phyloP scores from a whole-genome alignment of 2,797 vertebrate species.

The Tangara arthus region DNA sequence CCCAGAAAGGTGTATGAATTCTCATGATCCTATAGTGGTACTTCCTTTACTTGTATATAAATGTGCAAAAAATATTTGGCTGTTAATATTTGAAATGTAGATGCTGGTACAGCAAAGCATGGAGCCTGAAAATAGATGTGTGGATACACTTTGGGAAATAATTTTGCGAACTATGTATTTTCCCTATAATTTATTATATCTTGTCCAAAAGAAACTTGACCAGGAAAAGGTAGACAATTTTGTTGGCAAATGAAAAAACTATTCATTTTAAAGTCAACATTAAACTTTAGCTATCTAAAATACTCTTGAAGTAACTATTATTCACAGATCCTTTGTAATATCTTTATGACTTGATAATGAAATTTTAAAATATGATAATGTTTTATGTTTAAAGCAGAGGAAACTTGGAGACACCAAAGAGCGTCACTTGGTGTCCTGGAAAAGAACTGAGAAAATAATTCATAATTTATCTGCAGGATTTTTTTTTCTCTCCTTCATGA shows the following conservation, averaged over 20 bases:
- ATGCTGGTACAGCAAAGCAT: neutral
- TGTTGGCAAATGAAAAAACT: neutral
- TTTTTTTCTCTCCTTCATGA: neutral
- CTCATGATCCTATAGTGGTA: neutral
- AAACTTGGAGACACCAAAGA: constrained; percentile 8
- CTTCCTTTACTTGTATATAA: neutral
- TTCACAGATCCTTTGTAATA: neutral
- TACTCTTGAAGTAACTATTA: neutral
- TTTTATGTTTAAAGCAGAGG: constrained; percentile 13
- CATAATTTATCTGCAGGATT: constrained; percentile 23
- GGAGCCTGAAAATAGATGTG: neutral
- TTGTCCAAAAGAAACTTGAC: neutral
- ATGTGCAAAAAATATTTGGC: neutral
- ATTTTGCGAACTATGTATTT: neutral
- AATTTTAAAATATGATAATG: constrained; percentile 42
- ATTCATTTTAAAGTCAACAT: neutral
- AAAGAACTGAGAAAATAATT: constrained; percentile 33
- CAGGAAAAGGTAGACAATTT: neutral
- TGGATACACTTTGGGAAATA: neutral
- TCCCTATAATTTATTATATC: neutral
- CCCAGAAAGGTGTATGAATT: neutral
- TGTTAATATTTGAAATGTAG: neutral
- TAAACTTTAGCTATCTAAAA: neutral
- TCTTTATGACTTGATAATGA: constrained; percentile 6
- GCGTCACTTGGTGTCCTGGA: neutral